Evolutionary conservation across 2,113 vertebrate genomes (phyloP).

Genomic region (Morone saxatilis): DNA sequence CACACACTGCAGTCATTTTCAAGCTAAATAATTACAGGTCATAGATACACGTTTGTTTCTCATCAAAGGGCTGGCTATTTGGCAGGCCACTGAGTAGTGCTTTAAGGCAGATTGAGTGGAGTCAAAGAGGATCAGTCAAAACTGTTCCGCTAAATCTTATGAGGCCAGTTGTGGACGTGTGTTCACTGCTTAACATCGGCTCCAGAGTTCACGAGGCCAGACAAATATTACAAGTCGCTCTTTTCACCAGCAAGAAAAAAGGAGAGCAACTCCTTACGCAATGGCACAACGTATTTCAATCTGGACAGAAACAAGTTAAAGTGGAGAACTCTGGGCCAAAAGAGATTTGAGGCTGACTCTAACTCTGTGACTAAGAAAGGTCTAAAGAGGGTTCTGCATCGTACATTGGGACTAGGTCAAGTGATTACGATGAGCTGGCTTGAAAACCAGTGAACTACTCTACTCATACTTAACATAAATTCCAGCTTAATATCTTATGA

Average conservation of each 20-base stretch:
- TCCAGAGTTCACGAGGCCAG: constrained; percentile 34
- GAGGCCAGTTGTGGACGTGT: constrained; percentile 40
- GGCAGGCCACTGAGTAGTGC: constrained; percentile 4
- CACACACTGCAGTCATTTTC: background rate
- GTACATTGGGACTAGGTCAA: background rate
- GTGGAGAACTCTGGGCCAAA: constrained; percentile 13
- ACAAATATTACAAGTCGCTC: constrained; percentile 41
- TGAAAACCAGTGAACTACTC: constrained; percentile 1
- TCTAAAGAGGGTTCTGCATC: background rate
- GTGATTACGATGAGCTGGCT: constrained; percentile 1
- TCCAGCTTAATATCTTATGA: background rate
- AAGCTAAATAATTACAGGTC: background rate
- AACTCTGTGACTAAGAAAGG: background rate
- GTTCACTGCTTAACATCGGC: constrained; percentile 55
- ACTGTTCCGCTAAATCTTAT: constrained; percentile 59
- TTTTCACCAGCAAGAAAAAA: constrained; percentile 26
- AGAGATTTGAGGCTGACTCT: background rate
- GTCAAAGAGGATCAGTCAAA: constrained; percentile 63
- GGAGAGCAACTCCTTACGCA: constrained; percentile 3
- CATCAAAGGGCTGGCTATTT: constrained; percentile 23
- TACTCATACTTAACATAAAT: background rate
- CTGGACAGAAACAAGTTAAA: constrained; percentile 11
- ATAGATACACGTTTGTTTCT: constrained; percentile 15
- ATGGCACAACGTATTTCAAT: constrained; percentile 9
- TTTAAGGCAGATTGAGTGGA: constrained; percentile 43